Conservation (phyloP, 2,113 vertebrate genomes). For the Daphoenositta chrysoptera region DNA sequence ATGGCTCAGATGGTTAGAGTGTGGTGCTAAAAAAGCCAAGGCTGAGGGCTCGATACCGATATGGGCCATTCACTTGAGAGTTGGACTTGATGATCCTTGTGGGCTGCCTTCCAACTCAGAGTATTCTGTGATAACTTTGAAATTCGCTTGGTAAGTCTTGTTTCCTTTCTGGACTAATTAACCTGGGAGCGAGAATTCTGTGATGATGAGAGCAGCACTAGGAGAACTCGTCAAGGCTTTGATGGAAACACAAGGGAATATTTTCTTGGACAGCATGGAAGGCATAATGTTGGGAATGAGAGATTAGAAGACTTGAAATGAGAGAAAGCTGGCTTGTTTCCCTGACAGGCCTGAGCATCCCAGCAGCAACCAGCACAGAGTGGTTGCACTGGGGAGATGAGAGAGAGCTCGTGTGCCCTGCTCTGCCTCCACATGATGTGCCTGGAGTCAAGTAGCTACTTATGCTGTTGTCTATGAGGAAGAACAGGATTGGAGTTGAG, state of each 20-base stretch:
- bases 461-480: not conserved
- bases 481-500: not conserved
- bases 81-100: not conserved
- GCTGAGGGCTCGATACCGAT: not conserved
- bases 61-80: not conserved
- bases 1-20: not conserved
- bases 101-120: not conserved
- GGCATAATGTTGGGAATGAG: not conserved
- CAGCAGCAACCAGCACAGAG: not conserved
- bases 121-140: not conserved
- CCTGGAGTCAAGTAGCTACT: not conserved
- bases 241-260: not conserved
- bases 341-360: not conserved
- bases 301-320: not conserved
- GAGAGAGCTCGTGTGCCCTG: rapidly evolving
- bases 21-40: not conserved
- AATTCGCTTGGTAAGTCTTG: not conserved
- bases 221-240: not conserved
- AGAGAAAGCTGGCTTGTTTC: not conserved
- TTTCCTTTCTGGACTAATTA: not conserved
- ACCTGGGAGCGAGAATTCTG: not conserved
- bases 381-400: not conserved
- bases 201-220: not conserved
- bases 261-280: not conserved
- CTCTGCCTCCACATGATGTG: rapidly evolving